Base-by-base conservation (phyloP, 1,140 invertebrate genomes). In the Megathymus violae region DNA sequence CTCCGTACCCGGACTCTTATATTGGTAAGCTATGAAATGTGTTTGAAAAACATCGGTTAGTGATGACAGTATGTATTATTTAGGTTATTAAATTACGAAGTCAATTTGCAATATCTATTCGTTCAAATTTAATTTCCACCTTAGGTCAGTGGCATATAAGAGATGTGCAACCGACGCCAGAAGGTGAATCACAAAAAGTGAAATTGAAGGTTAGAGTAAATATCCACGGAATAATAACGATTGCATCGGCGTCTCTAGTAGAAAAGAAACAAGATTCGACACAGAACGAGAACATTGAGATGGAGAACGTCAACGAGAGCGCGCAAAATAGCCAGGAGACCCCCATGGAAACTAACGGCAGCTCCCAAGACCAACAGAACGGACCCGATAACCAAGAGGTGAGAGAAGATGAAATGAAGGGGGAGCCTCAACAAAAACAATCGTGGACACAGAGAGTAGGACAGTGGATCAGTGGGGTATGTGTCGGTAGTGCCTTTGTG, bases 121-220 rank as follows among this genome's bases (percentile, higher is more conserved):
- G 13, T 25, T 10, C n/a, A 44, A 63, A 58, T 41, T 7, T 27
- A 4, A 46, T 34, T 67, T 60, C 43, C 51, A 40, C 72, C 71
- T 9, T 83, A 97, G 96, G 96, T 62, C 92, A 93, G 52, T 99
- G 96, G 93, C 93, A 93, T 11, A 94, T 99, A 15, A 95, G 95
- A 60, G 96, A 98, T 78, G 95, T 99, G 0, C 95, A 95, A 71
- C 96, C 97, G 44, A 94, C 94, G 34, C 75, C 95, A n/a, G 96
- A 97, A 69, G 98, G 97, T 3, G 97, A 97, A 75, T 94, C 94
- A 17, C 95, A 97, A 44, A 99, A 99, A 91, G 95, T 99, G 0
- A 99, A 99, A 89, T 95, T 99, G 0, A 99, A 99, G 92, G 97
- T 98, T 4, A 93, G 98, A 64, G 93, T 99, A 13, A 99, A 99